Base-by-base conservation (phyloP, 2,113 vertebrate genomes). In the Sinocyclocheilus maitianheensis region DNA sequence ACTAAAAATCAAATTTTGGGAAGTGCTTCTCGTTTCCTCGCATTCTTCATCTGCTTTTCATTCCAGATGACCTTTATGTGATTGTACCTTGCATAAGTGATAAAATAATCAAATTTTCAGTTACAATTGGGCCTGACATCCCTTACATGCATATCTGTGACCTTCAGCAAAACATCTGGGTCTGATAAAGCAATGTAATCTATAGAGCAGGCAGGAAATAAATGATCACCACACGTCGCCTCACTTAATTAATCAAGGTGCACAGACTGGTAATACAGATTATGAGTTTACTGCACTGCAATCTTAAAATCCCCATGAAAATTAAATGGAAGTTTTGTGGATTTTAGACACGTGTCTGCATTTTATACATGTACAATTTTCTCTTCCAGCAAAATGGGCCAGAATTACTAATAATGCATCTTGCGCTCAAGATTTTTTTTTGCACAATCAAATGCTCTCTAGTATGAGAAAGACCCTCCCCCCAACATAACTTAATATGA, bases 1-100 rank as follows among this genome's bases (percentile, higher is more conserved):
- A 86, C 34, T 51, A 20, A 82, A 60, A 53, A 82, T 71, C 75
- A 60, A n/a, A 81, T 82, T 86, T 82, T 67, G 58, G 48, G 67
- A 77, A 60, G 11, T 48, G 55, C n/a, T 58, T 37, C 85, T 40
- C 20, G 65, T 58, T 81, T 51, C 40, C 55, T 75, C 5, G 1
- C 24, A 71, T 71, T 71, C 69, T 53, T 67, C 40, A 43, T 67
- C 63, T 80, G 34, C n/a, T 63, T 63, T 81, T 82, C 62, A 83
- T 83, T 71, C 13, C 5, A 13, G 43, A 76, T 82, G 30, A 86
- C 55, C 53, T 82, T 81, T 67, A 74, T 26, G 26, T 53, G 60
- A 86, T 60, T 74, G 67, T 86, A 37, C 5, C 43, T 7, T 51
- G n/a, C 37, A 12, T 18, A 18, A 58, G 11, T 40, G 43, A 69